These are phyloP conservation scores for Pegoplata infirma DNA, from an alignment of 2,888 invertebrate species.

Conservation along the genomic window DNA sequence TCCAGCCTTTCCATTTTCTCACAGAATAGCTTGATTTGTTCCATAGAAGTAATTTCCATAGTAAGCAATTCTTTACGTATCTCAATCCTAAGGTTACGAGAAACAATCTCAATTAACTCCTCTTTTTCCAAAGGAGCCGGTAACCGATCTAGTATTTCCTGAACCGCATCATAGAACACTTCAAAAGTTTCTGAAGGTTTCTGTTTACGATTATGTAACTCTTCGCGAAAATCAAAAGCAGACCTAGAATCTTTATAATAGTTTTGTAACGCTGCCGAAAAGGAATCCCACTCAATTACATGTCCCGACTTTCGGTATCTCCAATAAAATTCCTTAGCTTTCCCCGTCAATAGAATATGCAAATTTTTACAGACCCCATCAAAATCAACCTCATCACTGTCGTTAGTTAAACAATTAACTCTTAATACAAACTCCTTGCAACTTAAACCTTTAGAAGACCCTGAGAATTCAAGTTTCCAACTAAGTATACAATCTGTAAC, in stretches of 20 bases:
- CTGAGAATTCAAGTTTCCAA: not conserved
- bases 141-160: too few species aligned
- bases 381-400: not conserved
- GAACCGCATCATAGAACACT: too few species aligned
- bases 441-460: not conserved
- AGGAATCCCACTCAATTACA: not conserved
- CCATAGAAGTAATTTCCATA: too few species aligned
- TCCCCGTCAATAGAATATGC: not conserved
- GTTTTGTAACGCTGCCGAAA: not conserved
- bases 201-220: too few species aligned
- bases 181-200: too few species aligned
- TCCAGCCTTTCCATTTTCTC: too few species aligned
- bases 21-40: too few species aligned
- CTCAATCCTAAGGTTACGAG: too few species aligned
- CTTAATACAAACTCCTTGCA: not conserved
- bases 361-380: not conserved
- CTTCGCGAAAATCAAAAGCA: not conserved
- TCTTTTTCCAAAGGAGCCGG: too few species aligned
- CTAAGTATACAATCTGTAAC: too few species aligned
- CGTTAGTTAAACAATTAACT: not conserved
- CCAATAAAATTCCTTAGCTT: slow-evolving; percentile 3
- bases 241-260: not conserved
- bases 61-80: too few species aligned
- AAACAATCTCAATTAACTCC: too few species aligned
- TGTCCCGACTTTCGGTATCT: not conserved